phyloP scores from a whole-genome alignment of 2,888 invertebrate genomes.

The Lacanobia wlatinum region DNA sequence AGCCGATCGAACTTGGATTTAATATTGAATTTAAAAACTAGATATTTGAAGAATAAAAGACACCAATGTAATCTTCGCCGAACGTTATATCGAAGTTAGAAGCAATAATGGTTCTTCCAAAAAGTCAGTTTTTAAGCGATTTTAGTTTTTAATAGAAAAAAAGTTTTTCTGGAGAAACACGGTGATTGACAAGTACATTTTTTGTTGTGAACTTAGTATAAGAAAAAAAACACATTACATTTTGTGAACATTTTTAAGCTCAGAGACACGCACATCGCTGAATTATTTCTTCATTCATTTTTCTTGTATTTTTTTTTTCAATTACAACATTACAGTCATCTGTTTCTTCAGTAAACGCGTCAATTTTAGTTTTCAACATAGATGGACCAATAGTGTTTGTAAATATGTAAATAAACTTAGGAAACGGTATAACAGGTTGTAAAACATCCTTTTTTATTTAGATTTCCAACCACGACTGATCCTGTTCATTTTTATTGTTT shows the following conservation, averaged over 20 bases:
- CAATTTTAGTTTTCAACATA: slow-evolving; percentile 80
- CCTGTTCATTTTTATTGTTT: slow-evolving; percentile 50
- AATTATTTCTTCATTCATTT: not conserved
- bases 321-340: slow-evolving; percentile 33
- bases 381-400: slow-evolving; percentile 90
- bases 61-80: slow-evolving; percentile 74
- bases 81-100: slow-evolving; percentile 71
- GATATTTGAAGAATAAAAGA: slow-evolving; percentile 67
- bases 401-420: slow-evolving; percentile 88
- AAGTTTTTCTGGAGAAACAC: slow-evolving; percentile 55
- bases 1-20: slow-evolving; percentile 68
- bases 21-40: slow-evolving; percentile 67
- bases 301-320: not conserved
- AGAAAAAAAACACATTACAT: slow-evolving; percentile 6
- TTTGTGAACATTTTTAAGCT: not conserved
- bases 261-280: slow-evolving; percentile 38
- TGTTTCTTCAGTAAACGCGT: slow-evolving; percentile 52
- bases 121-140: slow-evolving; percentile 49
- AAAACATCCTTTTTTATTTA: slow-evolving; percentile 72
- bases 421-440: slow-evolving; percentile 85
- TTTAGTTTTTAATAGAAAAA: slow-evolving; percentile 52
- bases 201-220: slow-evolving; percentile 17
- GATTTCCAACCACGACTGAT: slow-evolving; percentile 76
- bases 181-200: slow-evolving; percentile 16
- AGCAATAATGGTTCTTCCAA: slow-evolving; percentile 75